Evolutionary conservation across 2,113 vertebrate genomes (phyloP), one percentile per base, ranked within the genome.

Genomic region (Ameiurus melas): DNA sequence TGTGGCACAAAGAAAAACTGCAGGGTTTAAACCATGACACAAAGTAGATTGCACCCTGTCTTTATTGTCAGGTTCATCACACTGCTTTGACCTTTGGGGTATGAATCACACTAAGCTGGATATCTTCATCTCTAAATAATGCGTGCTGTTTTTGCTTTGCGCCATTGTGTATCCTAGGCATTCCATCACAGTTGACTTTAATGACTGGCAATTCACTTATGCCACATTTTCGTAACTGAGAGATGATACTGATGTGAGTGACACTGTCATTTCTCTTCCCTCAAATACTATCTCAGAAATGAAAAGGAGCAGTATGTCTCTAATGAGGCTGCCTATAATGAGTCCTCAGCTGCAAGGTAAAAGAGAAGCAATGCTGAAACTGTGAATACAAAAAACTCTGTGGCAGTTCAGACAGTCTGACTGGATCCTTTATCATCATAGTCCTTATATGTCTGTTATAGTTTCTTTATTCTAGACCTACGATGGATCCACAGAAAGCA

Each of bases 151-250:
- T 78, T 66, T 77, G 64, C 77, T 47, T 55, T 84, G 47, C 53
- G 30, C 55, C 58, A 57, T 8, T 14, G 47, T 73, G 58, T 43
- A 87, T 87, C 89, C 86, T 36, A 86, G 85, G 90, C 87, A 79
- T 85, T 88, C 75, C 57, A 85, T 91, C 78, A 83, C 51, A 0
- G 71, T 64, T 86, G 84, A 88, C 86, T 88, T 58, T 92, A 89
- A 92, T 86, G 81, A 70, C 62, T 92, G 57, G 53, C 84, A 90
- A 89, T 90, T 92, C 55, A 90, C 85, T 90, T 90, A 87, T 5
- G 43, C 36, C 85, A 78, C 47, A 85, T 83, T 89, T 85, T 91
- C 57, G 47, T 83, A 85, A 88, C 83, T 68, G 79, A 66, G 20
- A 82, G 58, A 89, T 62, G 78, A 73, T 91, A 84, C 79, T 13